phyloP scores from a whole-genome alignment of 2,797 vertebrate species.

The Staurois parvus region DNA sequence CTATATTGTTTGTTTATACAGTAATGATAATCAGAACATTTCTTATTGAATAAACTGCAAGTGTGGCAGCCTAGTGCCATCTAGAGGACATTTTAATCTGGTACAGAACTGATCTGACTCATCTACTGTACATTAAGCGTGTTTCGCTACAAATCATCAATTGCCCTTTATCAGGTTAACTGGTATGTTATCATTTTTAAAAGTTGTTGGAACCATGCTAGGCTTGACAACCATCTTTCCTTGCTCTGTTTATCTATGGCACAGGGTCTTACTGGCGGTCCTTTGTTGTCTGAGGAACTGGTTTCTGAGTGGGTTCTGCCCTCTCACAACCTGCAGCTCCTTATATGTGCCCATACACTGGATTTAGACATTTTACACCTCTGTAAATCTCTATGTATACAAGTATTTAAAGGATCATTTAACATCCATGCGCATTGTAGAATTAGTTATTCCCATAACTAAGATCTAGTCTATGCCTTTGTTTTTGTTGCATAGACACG shows the following conservation, averaged over 20 bases:
- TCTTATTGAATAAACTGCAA: neutral
- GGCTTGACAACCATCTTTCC: too few relatives aligned
- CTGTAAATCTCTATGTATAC: neutral
- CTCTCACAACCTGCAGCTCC: neutral
- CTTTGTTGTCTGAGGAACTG: too few relatives aligned
- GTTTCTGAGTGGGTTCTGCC: neutral
- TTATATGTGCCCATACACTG: neutral
- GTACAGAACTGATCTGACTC: neutral
- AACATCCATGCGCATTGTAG: too few relatives aligned
- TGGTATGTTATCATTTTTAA: too few relatives aligned
- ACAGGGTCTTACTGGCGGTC: neutral
- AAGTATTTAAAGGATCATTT: too few relatives aligned
- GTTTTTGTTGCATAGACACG: constrained; percentile 80
- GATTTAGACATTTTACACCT: too few relatives aligned
- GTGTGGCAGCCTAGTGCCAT: constrained; percentile 17
- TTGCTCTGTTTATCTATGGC: neutral
- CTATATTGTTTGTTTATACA: too few relatives aligned
- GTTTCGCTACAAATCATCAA: too few relatives aligned
- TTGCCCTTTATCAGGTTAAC: too few relatives aligned
- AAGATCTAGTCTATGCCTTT: neutral
- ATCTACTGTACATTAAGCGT: too few relatives aligned
- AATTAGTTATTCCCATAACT: neutral
- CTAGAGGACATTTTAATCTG: constrained; percentile 11
- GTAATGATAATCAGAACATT: neutral
- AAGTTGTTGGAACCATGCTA: neutral